Conservation (phyloP, 1,140 invertebrate genomes). For the Papilio polytes region DNA sequence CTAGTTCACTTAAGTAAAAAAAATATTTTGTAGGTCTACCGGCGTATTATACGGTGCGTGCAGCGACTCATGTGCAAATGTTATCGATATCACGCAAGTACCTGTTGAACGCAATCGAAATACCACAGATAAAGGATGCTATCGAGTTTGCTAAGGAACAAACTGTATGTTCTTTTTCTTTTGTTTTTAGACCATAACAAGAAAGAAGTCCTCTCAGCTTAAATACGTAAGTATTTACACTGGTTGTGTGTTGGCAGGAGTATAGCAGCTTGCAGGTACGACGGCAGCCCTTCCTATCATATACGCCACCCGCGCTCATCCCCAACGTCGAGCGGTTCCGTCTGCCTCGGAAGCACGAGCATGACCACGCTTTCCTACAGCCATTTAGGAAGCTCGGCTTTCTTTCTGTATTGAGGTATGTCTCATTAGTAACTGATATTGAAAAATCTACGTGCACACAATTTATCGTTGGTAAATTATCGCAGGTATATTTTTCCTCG, state of each 20-base stretch:
- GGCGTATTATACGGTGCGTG: conserved; percentile 65
- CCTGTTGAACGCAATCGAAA: conserved; percentile 51
- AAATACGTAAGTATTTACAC: neutral
- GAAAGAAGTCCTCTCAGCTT: neutral
- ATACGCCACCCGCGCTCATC: conserved; percentile 46
- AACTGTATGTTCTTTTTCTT: conserved; percentile 46
- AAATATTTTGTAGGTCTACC: conserved; percentile 58
- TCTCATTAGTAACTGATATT: neutral
- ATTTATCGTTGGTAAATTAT: neutral
- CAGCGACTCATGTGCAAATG: conserved; percentile 69
- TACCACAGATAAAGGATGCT: conserved; percentile 64
- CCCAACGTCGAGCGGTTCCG: conserved; percentile 58
- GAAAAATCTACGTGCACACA: neutral
- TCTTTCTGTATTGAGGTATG: conserved; percentile 62
- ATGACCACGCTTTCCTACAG: conserved; percentile 59
- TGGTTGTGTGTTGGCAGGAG: conserved; percentile 49
- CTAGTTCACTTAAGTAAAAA: neutral
- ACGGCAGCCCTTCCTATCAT: conserved; percentile 52
- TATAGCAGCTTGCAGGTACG: conserved; percentile 49
- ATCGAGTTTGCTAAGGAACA: conserved; percentile 61
- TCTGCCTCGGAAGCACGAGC: conserved; percentile 64
- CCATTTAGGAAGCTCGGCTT: conserved; percentile 68
- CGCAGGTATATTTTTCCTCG: conserved; percentile 69
- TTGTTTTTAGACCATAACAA: neutral
- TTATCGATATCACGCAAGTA: conserved; percentile 64